Conservation (phyloP, 1,140 invertebrate genomes). For the Dufourea novaeangliae region DNA sequence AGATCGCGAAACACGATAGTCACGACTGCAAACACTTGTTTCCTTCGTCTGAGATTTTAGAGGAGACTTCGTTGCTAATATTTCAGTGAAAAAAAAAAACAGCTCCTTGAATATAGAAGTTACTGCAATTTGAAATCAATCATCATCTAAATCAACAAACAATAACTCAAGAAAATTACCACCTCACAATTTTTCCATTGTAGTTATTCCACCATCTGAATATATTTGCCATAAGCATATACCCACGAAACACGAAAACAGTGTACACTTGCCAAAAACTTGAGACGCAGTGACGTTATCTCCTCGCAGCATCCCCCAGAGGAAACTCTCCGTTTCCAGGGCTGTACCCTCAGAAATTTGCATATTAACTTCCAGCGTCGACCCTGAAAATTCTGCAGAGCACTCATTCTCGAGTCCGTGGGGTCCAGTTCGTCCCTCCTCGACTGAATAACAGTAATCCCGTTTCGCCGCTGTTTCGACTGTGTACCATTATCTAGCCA, state of each 20-base stretch:
- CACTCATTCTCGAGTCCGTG: constrained; percentile 21
- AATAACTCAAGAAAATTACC: no score
- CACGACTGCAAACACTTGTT: neutral
- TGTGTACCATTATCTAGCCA: constrained; percentile 78
- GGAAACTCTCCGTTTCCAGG: no score
- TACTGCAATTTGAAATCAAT: no score
- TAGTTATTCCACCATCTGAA: no score
- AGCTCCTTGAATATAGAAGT: no score
- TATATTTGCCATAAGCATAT: no score
- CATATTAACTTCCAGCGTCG: neutral
- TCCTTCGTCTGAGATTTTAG: neutral
- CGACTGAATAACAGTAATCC: constrained; percentile 62
- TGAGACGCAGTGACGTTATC: no score
- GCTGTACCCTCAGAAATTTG: neutral
- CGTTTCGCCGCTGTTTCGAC: constrained; percentile 55
- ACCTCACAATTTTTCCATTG: no score
- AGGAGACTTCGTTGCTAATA: neutral
- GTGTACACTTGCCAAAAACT: no score
- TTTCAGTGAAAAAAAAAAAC: no score
- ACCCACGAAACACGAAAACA: no score
- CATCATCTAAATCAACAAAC: no score
- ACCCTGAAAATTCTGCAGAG: neutral
- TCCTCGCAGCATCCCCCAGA: neutral
- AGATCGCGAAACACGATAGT: neutral
- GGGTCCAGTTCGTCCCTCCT: neutral